Conservation (phyloP, 2,888 invertebrate genomes). For the Acrocyrtus sp. region DNA sequence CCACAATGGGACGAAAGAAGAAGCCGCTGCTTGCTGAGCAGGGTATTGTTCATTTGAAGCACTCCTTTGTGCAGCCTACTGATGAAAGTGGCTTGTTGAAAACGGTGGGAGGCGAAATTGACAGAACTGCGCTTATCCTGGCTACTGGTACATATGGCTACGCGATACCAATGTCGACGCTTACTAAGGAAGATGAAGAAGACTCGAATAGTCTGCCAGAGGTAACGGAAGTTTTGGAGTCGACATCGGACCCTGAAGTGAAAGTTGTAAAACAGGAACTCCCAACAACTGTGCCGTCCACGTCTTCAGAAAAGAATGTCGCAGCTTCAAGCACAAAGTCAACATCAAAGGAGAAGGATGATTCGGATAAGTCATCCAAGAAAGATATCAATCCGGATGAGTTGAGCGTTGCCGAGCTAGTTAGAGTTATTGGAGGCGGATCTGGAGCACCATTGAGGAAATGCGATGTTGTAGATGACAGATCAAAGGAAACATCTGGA, state of each 20-base stretch:
- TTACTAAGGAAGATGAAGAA: conserved; percentile 40
- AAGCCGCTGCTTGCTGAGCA: conserved; percentile 58
- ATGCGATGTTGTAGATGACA: conserved; percentile 58
- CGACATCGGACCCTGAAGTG: conserved; percentile 26
- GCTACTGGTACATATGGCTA: conserved; percentile 62
- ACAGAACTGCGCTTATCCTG: conserved; percentile 52
- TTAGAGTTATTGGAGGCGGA: conserved; percentile 61
- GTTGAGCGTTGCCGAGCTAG: conserved; percentile 58
- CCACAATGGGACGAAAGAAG: conserved; percentile 47
- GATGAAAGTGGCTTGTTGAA: conserved; percentile 60
- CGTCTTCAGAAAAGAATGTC: neutral
- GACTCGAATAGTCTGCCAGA: neutral
- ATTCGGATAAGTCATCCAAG: neutral
- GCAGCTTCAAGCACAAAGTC: no score
- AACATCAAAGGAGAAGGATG: neutral
- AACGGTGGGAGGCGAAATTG: conserved; percentile 58
- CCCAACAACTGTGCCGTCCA: neutral
- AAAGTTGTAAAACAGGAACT: conserved; percentile 7
- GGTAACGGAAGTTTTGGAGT: conserved; percentile 12
- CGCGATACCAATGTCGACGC: conserved; percentile 54
- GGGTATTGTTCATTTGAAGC: conserved; percentile 61
- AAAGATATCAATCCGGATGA: conserved; percentile 47
- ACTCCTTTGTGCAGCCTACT: conserved; percentile 61
- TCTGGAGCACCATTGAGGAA: conserved; percentile 55
- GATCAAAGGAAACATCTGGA: conserved; percentile 12